Conservation (phyloP, 92 coral and sea anemone genomes). For the Umimayanthus kanabou region DNA sequence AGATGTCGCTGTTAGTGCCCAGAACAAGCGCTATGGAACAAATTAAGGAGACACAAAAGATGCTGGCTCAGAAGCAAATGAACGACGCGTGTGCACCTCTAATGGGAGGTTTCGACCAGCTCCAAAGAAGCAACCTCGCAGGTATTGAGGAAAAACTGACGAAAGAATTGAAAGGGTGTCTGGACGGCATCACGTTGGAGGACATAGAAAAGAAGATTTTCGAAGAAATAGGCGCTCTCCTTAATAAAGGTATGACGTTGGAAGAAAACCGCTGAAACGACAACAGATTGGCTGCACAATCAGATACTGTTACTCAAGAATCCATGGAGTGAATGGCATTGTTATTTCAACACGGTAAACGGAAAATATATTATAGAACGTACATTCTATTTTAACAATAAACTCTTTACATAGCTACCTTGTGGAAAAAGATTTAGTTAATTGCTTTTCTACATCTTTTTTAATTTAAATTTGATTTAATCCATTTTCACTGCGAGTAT, state of each 20-base stretch:
- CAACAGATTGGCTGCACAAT: too few relatives aligned
- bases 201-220: constrained; percentile 15
- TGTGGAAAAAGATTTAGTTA: too few relatives aligned
- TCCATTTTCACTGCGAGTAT: too few relatives aligned
- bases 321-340: too few relatives aligned
- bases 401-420: too few relatives aligned
- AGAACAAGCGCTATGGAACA: constrained; percentile 42
- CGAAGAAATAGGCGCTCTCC: constrained; percentile 34
- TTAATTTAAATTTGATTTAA: too few relatives aligned
- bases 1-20: constrained; percentile 43
- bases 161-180: constrained; percentile 15
- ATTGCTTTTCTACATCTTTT: too few relatives aligned
- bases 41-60: constrained; percentile 42
- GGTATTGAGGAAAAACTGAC: constrained; percentile 17
- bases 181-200: constrained; percentile 12
- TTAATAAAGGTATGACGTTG: not conserved
- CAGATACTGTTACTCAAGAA: too few relatives aligned
- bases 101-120: constrained; percentile 20
- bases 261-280: not conserved
- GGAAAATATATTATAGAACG: too few relatives aligned
- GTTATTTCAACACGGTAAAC: too few relatives aligned
- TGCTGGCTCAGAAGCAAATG: constrained; percentile 7
- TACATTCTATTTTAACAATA: too few relatives aligned
- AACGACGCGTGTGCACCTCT: not conserved
- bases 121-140: constrained; percentile 28